phyloP scores from a whole-genome alignment of 2,888 invertebrate species.

The Andrena fulva region DNA sequence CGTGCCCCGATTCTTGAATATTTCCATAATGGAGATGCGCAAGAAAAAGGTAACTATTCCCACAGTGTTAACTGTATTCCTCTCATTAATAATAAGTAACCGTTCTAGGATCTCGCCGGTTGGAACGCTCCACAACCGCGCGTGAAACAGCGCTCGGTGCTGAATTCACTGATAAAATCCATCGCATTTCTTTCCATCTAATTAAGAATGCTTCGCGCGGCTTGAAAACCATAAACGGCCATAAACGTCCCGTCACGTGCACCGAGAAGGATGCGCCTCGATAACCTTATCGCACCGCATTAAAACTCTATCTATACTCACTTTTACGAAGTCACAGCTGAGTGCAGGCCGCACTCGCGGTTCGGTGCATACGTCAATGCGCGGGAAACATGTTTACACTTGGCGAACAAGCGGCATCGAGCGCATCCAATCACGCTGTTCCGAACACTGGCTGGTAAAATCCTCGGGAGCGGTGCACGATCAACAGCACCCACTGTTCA shows the following conservation, averaged over 20 bases:
- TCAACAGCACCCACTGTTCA: conserved; percentile 5
- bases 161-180: conserved; percentile 1
- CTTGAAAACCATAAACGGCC: background rate
- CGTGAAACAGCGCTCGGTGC: too few relatives aligned
- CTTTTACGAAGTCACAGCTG: conserved; percentile 54
- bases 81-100: conserved; percentile 50
- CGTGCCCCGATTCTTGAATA: conserved; percentile 49
- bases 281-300: conserved; percentile 17
- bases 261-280: conserved; percentile 16
- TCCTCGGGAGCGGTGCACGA: background rate
- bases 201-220: background rate
- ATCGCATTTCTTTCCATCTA: background rate
- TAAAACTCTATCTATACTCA: conserved; percentile 50
- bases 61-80: conserved; percentile 53
- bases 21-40: conserved; percentile 43
- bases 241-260: conserved; percentile 15
- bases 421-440: conserved; percentile 53
- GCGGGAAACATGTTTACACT: conserved; percentile 76
- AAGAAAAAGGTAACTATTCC: conserved; percentile 49
- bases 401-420: conserved; percentile 76
- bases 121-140: background rate
- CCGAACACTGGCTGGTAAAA: conserved; percentile 5
- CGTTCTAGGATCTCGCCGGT: conserved; percentile 13
- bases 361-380: conserved; percentile 73
- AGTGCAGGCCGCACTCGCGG: conserved; percentile 53